Conservation (phyloP, 2,113 vertebrate species). For the Crotalus horridus region DNA sequence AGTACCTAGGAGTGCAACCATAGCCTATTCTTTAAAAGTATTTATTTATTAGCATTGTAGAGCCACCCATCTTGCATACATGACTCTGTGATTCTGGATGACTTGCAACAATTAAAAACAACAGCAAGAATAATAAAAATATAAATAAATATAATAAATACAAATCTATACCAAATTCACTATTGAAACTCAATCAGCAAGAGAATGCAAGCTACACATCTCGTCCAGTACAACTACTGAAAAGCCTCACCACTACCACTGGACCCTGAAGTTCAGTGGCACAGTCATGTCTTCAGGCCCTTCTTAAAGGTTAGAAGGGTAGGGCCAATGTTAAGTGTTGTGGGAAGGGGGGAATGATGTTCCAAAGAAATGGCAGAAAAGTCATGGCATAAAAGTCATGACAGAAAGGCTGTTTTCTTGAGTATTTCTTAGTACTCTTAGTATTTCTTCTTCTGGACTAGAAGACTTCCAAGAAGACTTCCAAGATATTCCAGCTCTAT, state of each 20-base stretch:
- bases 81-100: not conserved
- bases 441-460: too few species aligned
- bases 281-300: not conserved
- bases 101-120: not conserved
- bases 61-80: not conserved
- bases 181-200: not conserved
- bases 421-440: not conserved
- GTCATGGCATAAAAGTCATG: not conserved
- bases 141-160: not conserved
- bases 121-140: not conserved
- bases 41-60: not conserved
- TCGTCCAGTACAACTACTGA: not conserved
- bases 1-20: not conserved
- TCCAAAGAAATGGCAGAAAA: not conserved
- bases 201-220: not conserved
- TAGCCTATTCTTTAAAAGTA: not conserved
- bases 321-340: not conserved
- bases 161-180: not conserved
- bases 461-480: too few species aligned
- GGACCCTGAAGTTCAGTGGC: not conserved
- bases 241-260: not conserved
- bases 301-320: not conserved
- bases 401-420: not conserved
- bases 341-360: not conserved
- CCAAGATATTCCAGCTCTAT: too few species aligned